Evolutionary conservation across 2,113 vertebrate species (phyloP), one percentile per base, ranked within the genome.

Genomic region (Lycocorax pyrrhopterus): DNA sequence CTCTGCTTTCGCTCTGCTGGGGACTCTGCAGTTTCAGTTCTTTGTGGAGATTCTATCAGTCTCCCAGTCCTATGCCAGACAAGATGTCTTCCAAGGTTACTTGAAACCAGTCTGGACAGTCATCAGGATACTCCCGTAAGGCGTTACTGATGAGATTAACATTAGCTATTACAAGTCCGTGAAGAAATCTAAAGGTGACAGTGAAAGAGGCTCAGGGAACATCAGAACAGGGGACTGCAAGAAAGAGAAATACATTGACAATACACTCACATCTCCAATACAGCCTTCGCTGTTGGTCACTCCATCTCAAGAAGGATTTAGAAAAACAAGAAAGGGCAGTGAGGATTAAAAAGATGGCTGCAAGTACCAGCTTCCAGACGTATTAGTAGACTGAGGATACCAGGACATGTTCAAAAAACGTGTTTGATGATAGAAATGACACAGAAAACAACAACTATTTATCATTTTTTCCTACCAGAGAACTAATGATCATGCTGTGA

Each of bases 401-500:
- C 47, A 72, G 41, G 47, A 43, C 19, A 51, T 10, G 26, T 39
- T 81, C 22, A 92, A 94, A 94, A 80, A 67, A 89, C 23, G 37
- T 62, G 22, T 86, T 80, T 94, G 64, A 80, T 87, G 35, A 74
- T 16, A 92, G 77, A 77, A 83, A 84, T 17, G 4, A 84, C 51
- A 84, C 43, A 83, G 59, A 77, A 94, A 92, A 86, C 51, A 43
- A 82, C 30, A 59, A 86, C 11, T 71, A 77, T 44, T 90, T 27
- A 67, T 77, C 3, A 25, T 55, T 88, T 92, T 85, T 73, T 87
- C 53, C 71, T 59, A 64, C 43, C 39, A 92, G 80, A 95, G 64
- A 89, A 71, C 52, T 94, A 90, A 95, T 55, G 39, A 92, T 47
- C 73, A 81, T 47, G 37, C 89, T 67, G 68, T 81, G 92, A 95